Evolutionary conservation across 2,888 invertebrate genomes (phyloP), one percentile per base, ranked within the genome.

Genomic region (Halictus ligatus): DNA sequence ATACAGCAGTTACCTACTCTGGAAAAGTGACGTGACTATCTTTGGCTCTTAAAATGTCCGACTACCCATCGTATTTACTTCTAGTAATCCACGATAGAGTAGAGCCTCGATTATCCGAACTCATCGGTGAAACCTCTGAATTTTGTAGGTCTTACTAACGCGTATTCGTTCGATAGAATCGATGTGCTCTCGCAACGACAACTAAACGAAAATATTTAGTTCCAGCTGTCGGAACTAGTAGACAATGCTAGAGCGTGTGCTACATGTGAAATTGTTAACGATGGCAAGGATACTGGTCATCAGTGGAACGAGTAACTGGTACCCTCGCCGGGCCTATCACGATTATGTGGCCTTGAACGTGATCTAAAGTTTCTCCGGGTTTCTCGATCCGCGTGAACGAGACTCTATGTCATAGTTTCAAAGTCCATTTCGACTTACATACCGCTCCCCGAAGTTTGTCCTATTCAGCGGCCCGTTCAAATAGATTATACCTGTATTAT

Each of bases 221-320:
- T 43, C 43, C 0, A 43, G 43, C 8, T 43, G 43, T 8, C 43
- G 8, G 8, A 43, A 3, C 21, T 54, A 54, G 21, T 54, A 8
- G 10, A 54, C 8, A 21, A 43, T 43, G 43, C 43, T 43, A 43
- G 8, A 43, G 7, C 43, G 8, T 7, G 43, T 6, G 8, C 43
- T 43, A 43, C 8, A 7, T 43, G 50, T 50, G 2, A 7, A 50
- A 21, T 54, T 54, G 54, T 54, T 54, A 54, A 54, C 50, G 50
- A 54, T 35, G 40, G 40, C 50, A n/a, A 58, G 29, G 67, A 71
- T 50, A 75, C 77, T n/a, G 25, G 58, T 79, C 74, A 82, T 40
- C 81, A 75, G 75, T 54, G 25, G 50, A 60, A 80, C 76, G 82
- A 92, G 93, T 93, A 93, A 93, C 93, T 93, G 90, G 93, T 93